These are phyloP conservation scores for Castor canadensis DNA, from an alignment of 2,113 vertebrate genomes.

Conservation along the genomic window DNA sequence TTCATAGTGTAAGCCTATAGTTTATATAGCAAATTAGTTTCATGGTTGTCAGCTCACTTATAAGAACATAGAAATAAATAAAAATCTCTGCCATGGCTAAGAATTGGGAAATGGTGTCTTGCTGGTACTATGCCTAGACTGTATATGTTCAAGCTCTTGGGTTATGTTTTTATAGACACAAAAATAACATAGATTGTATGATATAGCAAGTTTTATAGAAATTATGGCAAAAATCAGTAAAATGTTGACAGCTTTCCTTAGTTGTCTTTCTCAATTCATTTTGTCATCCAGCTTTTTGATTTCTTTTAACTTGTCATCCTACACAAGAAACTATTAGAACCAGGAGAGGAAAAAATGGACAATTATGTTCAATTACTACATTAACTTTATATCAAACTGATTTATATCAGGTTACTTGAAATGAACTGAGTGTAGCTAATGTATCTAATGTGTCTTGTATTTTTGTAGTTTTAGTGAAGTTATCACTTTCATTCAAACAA, in stretches of 20 bases:
- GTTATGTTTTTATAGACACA: not conserved
- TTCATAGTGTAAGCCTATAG: not conserved
- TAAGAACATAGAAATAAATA: not conserved
- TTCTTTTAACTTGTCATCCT: not conserved
- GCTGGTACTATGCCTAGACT: not conserved
- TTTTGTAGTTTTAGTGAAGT: not conserved
- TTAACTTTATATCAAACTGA: not conserved
- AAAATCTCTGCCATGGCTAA: not conserved
- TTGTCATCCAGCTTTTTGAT: not conserved
- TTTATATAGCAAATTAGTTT: not conserved
- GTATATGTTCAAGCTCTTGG: not conserved
- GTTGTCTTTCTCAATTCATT: not conserved
- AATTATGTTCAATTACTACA: not conserved
- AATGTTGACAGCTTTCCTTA: not conserved
- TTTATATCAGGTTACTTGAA: not conserved
- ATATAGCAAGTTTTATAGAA: not conserved
- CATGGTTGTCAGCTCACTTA: not conserved
- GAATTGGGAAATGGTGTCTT: not conserved
- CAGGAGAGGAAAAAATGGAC: not conserved
- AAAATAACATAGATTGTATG: not conserved
- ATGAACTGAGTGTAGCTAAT: not conserved
- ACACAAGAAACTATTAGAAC: not conserved
- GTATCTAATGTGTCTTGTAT: not conserved
- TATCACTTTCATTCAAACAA: not conserved
- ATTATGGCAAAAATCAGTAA: not conserved